phyloP scores from a whole-genome alignment of 2,797 vertebrate genomes.

The Argentina silus region DNA sequence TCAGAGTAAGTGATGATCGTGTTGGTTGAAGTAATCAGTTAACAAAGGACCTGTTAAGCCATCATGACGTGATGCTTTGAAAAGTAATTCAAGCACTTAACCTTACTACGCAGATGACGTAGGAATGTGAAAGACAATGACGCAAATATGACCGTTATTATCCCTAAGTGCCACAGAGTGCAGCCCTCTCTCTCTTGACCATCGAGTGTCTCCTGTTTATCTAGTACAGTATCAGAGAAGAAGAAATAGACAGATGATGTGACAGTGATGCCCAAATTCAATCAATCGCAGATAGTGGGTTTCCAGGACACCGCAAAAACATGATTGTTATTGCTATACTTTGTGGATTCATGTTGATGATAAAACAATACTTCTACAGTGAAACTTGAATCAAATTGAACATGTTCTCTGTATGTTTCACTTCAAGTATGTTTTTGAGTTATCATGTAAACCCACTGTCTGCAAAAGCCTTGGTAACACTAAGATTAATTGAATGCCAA shows the following conservation, averaged over 20 bases:
- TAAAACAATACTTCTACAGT: too few species aligned
- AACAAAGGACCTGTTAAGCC: slow-evolving; percentile 69
- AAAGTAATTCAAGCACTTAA: slow-evolving; percentile 39
- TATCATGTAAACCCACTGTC: too few species aligned
- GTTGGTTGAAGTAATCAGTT: slow-evolving; percentile 65
- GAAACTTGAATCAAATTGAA: too few species aligned
- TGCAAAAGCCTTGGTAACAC: too few species aligned
- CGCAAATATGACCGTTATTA: slow-evolving; percentile 63
- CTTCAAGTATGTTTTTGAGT: too few species aligned
- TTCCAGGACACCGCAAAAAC: too few species aligned
- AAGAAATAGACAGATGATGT: not conserved
- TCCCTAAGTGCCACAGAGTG: slow-evolving; percentile 75
- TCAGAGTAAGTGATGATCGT: slow-evolving; percentile 61
- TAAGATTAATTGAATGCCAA: too few species aligned
- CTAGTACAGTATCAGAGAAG: not conserved
- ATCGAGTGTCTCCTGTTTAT: not conserved
- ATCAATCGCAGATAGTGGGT: too few species aligned
- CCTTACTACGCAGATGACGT: slow-evolving; percentile 51
- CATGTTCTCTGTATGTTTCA: too few species aligned
- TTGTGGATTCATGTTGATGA: too few species aligned
- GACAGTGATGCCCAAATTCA: not conserved
- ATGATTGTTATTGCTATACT: too few species aligned
- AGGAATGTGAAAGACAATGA: slow-evolving; percentile 60
- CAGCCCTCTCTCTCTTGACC: slow-evolving; percentile 44
- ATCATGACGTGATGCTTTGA: slow-evolving; percentile 40